phyloP scores from a whole-genome alignment of 1,140 invertebrate species.

The Drosophila mojavensis region DNA sequence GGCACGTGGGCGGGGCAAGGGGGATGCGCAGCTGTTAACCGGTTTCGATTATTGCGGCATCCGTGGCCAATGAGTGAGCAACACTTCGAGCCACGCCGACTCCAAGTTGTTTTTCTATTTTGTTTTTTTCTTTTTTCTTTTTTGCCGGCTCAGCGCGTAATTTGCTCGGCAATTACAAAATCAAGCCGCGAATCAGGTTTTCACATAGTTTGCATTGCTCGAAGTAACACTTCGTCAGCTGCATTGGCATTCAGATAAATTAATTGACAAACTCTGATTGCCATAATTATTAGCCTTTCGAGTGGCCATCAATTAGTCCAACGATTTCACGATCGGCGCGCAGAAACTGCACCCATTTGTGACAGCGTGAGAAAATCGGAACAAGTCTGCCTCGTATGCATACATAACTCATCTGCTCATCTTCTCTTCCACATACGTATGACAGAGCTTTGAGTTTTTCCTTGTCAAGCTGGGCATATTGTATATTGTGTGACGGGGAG shows the following conservation, averaged over 20 bases:
- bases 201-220: slow-evolving; percentile 42
- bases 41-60: slow-evolving; percentile 39
- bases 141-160: slow-evolving; percentile 39
- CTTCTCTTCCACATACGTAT: no score
- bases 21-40: slow-evolving; percentile 29
- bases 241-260: slow-evolving; percentile 40
- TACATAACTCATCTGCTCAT: no score
- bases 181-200: slow-evolving; percentile 53
- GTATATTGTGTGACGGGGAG: no score
- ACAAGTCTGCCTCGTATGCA: background rate
- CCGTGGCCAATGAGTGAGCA: slow-evolving; percentile 25
- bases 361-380: slow-evolving; percentile 14
- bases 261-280: slow-evolving; percentile 53
- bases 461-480: no score
- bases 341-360: slow-evolving; percentile 16
- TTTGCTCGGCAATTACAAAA: slow-evolving; percentile 67
- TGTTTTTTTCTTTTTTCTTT: background rate
- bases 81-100: slow-evolving; percentile 12
- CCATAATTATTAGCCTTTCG: slow-evolving; percentile 63
- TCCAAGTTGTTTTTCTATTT: slow-evolving; percentile 4
- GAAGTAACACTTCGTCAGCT: slow-evolving; percentile 46
- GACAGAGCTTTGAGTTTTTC: no score
- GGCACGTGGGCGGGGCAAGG: background rate
- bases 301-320: slow-evolving; percentile 55
- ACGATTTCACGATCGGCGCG: slow-evolving; percentile 30